Evolutionary conservation across 2,888 invertebrate species (phyloP).

Genomic region (Cetonia aurata): DNA sequence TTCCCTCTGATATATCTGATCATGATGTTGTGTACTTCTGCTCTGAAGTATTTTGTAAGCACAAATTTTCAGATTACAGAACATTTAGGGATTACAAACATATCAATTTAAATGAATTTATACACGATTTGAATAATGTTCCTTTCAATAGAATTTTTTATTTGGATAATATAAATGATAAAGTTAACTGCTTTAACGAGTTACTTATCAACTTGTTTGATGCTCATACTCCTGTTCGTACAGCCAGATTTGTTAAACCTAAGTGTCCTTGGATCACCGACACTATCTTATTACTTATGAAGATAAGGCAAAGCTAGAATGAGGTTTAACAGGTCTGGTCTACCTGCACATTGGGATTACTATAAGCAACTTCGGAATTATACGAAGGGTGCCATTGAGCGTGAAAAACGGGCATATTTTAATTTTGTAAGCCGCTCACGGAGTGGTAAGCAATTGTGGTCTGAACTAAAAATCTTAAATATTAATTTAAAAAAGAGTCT

Average conservation of each 20-base stretch:
- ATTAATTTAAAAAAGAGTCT: constrained; percentile 10
- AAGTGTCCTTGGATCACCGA: constrained; percentile 23
- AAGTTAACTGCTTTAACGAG: constrained; percentile 3
- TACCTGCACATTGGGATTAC: constrained; percentile 23
- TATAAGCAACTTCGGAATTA: constrained; percentile 43
- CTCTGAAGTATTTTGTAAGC: too few relatives aligned
- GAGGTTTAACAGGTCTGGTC: constrained; percentile 19
- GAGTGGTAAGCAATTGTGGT: background rate
- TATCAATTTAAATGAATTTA: background rate
- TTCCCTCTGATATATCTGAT: too few relatives aligned
- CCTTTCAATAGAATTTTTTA: constrained; percentile 4
- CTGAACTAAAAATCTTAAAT: background rate
- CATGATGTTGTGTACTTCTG: too few relatives aligned
- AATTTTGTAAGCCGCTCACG: constrained; percentile 3
- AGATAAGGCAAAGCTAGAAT: constrained; percentile 13
- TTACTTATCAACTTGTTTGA: constrained; percentile 15
- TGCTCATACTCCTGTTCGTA: constrained; percentile 15
- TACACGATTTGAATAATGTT: background rate
- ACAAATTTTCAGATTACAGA: background rate
- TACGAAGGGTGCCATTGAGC: constrained; percentile 26
- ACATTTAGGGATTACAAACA: background rate
- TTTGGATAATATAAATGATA: constrained; percentile 16
- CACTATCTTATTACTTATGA: constrained; percentile 28
- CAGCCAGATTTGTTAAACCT: background rate
- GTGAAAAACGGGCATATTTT: constrained; percentile 38